Evolutionary conservation across 2,797 vertebrate species (phyloP).

Genomic region (Chloroceryle amazona): DNA sequence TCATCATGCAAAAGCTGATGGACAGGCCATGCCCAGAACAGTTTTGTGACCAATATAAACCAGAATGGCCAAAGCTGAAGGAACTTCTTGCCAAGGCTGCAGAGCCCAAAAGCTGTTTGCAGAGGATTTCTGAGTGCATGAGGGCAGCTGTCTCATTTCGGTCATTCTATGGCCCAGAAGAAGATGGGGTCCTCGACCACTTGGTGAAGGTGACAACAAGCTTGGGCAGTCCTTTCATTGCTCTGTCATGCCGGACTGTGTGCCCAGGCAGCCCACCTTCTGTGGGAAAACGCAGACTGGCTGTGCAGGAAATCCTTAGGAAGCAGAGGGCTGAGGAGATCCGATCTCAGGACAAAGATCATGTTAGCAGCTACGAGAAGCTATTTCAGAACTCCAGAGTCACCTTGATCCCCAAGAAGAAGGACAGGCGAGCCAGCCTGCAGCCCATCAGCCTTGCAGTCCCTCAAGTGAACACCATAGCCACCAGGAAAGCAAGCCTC

Average conservation of each 20-base stretch:
- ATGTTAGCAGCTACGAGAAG: conserved; percentile 77
- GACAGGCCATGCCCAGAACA: conserved; percentile 89
- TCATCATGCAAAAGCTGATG: conserved; percentile 88
- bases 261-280: conserved; percentile 90
- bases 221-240: conserved; percentile 89
- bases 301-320: conserved; percentile 91
- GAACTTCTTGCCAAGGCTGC: conserved; percentile 85
- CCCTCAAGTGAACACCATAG: conserved; percentile 42
- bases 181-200: conserved; percentile 91
- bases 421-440: conserved; percentile 84
- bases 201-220: conserved; percentile 94
- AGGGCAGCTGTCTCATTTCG: conserved; percentile 84
- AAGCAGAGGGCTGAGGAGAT: conserved; percentile 81
- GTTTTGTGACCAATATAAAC: conserved; percentile 85
- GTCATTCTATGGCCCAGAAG: conserved; percentile 84
- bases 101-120: conserved; percentile 89
- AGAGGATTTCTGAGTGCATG: conserved; percentile 85
- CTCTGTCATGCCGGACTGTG: conserved; percentile 88
- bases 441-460: conserved; percentile 63
- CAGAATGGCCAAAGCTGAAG: conserved; percentile 89
- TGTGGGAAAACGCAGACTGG: conserved; percentile 88
- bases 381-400: conserved; percentile 85
- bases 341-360: conserved; percentile 74
- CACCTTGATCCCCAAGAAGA: conserved; percentile 77
- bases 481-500: conserved; percentile 87